Conservation (phyloP, 2,797 vertebrate genomes). For the Enteromius paludinosus region DNA sequence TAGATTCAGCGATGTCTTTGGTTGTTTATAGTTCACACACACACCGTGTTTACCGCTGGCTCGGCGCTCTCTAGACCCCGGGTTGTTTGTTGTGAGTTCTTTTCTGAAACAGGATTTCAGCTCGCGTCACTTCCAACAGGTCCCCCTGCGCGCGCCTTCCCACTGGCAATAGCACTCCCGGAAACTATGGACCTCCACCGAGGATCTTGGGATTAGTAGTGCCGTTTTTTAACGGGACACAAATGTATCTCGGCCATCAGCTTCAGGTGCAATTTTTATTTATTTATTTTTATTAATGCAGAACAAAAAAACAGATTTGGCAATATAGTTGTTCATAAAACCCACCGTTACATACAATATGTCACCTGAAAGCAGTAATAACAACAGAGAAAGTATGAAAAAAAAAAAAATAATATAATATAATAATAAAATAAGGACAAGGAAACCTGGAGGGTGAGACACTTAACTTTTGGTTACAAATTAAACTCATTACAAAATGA, state of each 20-base stretch:
- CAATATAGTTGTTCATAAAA: too few species aligned
- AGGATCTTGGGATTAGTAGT: conserved; percentile 77
- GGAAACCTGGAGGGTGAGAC: too few species aligned
- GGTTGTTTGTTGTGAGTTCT: conserved; percentile 61
- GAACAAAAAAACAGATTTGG: too few species aligned
- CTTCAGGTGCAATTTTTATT: neutral
- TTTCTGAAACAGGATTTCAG: conserved; percentile 70
- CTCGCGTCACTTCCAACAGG: conserved; percentile 81
- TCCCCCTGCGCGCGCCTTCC: conserved; percentile 73
- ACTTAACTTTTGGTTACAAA: too few species aligned
- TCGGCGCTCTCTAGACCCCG: conserved; percentile 64
- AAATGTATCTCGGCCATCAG: neutral
- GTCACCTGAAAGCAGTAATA: too few species aligned
- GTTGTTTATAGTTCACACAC: neutral
- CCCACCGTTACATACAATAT: too few species aligned
- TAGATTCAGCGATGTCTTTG: neutral
- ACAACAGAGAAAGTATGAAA: too few species aligned
- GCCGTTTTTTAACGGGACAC: conserved; percentile 45
- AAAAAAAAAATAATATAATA: too few species aligned
- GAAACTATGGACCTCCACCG: conserved; percentile 70
- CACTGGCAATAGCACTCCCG: conserved; percentile 72
- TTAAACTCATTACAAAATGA: too few species aligned
- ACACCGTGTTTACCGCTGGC: conserved; percentile 68
- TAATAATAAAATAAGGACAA: too few species aligned
- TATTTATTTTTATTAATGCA: too few species aligned